A percentile compares a stretch with the other conserved stretches of the same genome.
These are phyloP conservation scores for Ornithoptera priamus DNA, from an alignment of 2,888 invertebrate species.

Conservation along the genomic window DNA sequence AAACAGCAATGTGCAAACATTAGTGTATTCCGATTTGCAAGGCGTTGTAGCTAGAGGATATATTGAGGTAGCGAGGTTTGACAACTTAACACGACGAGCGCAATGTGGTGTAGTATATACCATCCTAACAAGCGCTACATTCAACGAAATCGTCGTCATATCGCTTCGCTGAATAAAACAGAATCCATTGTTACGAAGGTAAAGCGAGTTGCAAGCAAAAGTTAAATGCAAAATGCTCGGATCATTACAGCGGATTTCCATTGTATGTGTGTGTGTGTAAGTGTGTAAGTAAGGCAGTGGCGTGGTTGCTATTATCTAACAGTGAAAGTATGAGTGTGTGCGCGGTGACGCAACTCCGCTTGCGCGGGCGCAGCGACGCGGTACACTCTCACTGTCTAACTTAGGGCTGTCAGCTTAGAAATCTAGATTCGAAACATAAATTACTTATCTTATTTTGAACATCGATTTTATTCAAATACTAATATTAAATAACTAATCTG, in stretches of 20 bases:
- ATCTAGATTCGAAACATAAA: neutral
- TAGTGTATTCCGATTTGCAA: too few species aligned
- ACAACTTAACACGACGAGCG: too few species aligned
- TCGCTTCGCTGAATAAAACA: too few species aligned
- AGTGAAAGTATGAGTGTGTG: conserved; percentile 76
- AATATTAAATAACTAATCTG: neutral
- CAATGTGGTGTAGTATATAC: too few species aligned
- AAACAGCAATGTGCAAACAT: too few species aligned
- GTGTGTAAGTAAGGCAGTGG: conserved; percentile 76
- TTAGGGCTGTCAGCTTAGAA: conserved; percentile 31
- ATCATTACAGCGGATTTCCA: conserved; percentile 62
- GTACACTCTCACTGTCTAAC: conserved; percentile 63
- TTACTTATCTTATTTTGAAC: neutral
- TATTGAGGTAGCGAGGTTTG: too few species aligned
- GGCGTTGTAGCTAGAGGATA: too few species aligned
- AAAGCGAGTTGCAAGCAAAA: conserved; percentile 30
- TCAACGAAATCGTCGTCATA: too few species aligned
- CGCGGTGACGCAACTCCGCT: conserved; percentile 63
- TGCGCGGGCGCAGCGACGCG: conserved; percentile 44
- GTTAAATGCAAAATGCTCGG: conserved; percentile 35
- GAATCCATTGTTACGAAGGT: conserved; percentile 17
- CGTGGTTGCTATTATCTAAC: conserved; percentile 72
- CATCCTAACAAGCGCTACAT: too few species aligned
- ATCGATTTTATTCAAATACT: neutral
- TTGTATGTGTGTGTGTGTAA: conserved; percentile 55